Conservation (phyloP, 2,888 invertebrate species). For the Polymixis flavicincta region DNA sequence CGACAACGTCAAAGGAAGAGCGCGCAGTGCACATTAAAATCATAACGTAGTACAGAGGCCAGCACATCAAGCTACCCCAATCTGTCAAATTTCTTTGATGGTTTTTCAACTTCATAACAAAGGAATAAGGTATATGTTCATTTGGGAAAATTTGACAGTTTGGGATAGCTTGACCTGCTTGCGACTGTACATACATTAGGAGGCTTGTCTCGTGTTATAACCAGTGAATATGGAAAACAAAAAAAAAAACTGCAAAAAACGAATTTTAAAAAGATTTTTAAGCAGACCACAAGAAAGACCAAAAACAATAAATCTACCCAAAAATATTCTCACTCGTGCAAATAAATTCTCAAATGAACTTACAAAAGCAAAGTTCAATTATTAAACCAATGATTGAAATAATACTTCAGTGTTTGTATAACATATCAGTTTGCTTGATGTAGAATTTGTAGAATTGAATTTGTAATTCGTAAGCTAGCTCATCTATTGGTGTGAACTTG, state of each 20-base stretch:
- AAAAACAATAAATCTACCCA: not conserved
- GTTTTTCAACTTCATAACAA: too few relatives aligned
- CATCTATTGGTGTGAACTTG: conserved; percentile 22
- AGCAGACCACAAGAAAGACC: too few relatives aligned
- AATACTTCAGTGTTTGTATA: conserved; percentile 43
- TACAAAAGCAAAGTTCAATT: conserved; percentile 23
- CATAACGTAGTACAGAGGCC: conserved; percentile 1
- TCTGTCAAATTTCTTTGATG: too few relatives aligned
- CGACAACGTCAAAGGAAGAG: conserved; percentile 42
- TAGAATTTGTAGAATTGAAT: conserved; percentile 43
- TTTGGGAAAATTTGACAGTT: too few relatives aligned
- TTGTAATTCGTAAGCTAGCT: conserved; percentile 27
- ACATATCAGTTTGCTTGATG: conserved; percentile 27
- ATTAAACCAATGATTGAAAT: conserved; percentile 34
- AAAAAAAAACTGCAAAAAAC: too few relatives aligned
- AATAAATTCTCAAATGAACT: conserved; percentile 6
- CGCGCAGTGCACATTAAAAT: conserved; percentile 40
- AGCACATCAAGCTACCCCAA: too few relatives aligned
- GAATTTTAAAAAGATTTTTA: not conserved
- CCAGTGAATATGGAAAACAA: too few relatives aligned
- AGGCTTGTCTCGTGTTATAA: conserved; percentile 1
- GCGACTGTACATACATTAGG: too few relatives aligned
- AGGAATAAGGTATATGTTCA: too few relatives aligned
- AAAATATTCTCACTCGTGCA: not conserved
- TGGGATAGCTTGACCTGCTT: too few relatives aligned